A percentile compares a stretch with the other conserved stretches of the same genome.
phyloP scores from a whole-genome alignment of 2,888 invertebrate species.

The Agrenia bidenticulata region DNA sequence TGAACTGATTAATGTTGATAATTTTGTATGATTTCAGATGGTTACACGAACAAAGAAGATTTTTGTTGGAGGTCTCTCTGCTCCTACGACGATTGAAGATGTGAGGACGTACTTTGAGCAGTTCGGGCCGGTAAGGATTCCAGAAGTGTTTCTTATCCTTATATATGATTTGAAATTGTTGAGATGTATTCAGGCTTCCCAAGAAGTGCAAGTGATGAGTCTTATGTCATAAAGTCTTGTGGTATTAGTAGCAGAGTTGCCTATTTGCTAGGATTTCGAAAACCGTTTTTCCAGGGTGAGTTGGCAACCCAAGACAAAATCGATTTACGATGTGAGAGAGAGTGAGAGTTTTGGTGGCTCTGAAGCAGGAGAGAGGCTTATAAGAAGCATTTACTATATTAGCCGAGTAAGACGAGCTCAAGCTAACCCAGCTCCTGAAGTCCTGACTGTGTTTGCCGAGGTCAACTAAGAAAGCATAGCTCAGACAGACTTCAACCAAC shows the following conservation, averaged over 20 bases:
- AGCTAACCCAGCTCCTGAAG: no score
- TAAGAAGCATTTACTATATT: no score
- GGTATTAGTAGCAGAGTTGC: constrained; percentile 18
- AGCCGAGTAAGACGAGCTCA: no score
- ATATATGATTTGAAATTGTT: no score
- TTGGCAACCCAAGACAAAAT: constrained; percentile 36
- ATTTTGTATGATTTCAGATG: constrained; percentile 73
- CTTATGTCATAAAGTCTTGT: background rate
- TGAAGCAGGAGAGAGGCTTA: background rate
- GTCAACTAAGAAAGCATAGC: constrained; percentile 8
- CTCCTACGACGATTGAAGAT: constrained; percentile 98
- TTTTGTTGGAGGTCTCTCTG: constrained; percentile 99
- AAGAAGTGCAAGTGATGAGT: constrained; percentile 5
- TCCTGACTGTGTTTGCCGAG: background rate
- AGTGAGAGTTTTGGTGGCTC: constrained; percentile 19
- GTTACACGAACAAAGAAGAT: constrained; percentile 99
- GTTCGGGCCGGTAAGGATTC: constrained; percentile 92
- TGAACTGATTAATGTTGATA: no score
- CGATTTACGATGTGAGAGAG: constrained; percentile 36
- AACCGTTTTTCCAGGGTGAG: constrained; percentile 27
- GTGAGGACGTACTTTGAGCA: constrained; percentile 99
- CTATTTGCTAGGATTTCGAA: constrained; percentile 21
- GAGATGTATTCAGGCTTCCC: background rate
- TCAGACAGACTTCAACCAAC: constrained; percentile 5
- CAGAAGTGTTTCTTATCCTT: no score